phyloP scores from a whole-genome alignment of 2,888 invertebrate genomes.

The Tinea semifulvella region DNA sequence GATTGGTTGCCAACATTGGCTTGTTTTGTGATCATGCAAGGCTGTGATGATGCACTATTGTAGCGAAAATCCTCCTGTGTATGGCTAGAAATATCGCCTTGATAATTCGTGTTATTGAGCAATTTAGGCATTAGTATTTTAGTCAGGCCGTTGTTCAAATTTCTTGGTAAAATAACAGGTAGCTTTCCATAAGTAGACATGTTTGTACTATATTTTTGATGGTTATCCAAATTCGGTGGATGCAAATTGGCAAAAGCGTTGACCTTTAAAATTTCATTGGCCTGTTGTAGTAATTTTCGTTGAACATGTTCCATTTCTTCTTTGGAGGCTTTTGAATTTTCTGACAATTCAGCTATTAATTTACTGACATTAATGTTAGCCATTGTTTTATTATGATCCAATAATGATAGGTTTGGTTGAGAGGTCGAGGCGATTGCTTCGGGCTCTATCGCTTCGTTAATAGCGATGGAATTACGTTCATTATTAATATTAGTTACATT shows the following conservation, averaged over 20 bases:
- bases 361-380: slow-evolving; percentile 50
- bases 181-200: slow-evolving; percentile 44
- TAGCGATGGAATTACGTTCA: slow-evolving; percentile 19
- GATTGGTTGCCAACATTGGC: slow-evolving; percentile 3
- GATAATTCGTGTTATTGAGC: slow-evolving; percentile 17
- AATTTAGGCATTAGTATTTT: slow-evolving; percentile 18
- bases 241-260: slow-evolving; percentile 45
- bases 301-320: slow-evolving; percentile 57
- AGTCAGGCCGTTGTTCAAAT: slow-evolving; percentile 23
- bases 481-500: slow-evolving; percentile 1
- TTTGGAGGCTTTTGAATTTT: slow-evolving; percentile 53
- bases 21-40: slow-evolving; percentile 1
- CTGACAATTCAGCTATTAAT: slow-evolving; percentile 52
- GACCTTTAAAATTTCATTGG: slow-evolving; percentile 59
- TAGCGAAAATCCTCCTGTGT: background rate
- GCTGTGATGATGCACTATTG: background rate
- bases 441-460: slow-evolving; percentile 5
- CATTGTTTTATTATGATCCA: slow-evolving; percentile 29
- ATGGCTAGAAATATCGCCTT: background rate
- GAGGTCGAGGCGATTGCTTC: slow-evolving; percentile 21
- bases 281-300: slow-evolving; percentile 49
- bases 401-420: slow-evolving; percentile 17
- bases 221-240: slow-evolving; percentile 37
- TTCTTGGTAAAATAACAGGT: slow-evolving; percentile 36
- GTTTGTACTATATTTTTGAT: slow-evolving; percentile 39